These are phyloP conservation scores for Euspilapteryx auroguttella DNA, from an alignment of 2,888 invertebrate genomes.

Conservation along the genomic window DNA sequence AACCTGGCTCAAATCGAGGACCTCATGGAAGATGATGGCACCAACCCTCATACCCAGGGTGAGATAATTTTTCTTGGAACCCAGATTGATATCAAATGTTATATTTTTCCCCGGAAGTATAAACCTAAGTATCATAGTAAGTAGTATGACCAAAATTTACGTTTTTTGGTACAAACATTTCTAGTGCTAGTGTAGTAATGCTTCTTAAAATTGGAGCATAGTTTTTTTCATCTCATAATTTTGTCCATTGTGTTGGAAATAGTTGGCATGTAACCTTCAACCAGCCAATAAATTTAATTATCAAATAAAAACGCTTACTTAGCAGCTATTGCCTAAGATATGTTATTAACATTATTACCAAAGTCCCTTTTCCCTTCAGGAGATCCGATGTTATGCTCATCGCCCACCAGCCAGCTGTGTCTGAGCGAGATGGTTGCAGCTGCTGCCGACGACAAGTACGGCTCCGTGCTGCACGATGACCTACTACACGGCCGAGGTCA, in stretches of 20 bases:
- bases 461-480: constrained; percentile 9
- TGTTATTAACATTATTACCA: neutral
- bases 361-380: constrained; percentile 17
- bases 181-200: no score
- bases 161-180: no score
- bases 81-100: no score
- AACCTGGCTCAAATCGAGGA: constrained; percentile 66
- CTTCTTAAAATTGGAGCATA: no score
- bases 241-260: no score
- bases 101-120: no score
- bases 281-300: neutral
- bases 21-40: constrained; percentile 69
- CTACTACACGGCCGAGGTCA: neutral
- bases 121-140: no score
- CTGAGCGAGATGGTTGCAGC: constrained; percentile 32
- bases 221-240: no score
- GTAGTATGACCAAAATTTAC: no score
- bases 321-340: neutral
- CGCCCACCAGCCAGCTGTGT: constrained; percentile 43
- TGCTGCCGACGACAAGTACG: constrained; percentile 22
- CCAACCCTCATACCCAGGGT: constrained; percentile 62
- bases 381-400: constrained; percentile 54
- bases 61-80: constrained; percentile 2
- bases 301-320: neutral
- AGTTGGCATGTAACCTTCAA: no score